Evolutionary conservation across 2,797 vertebrate genomes (phyloP).

Genomic region (Rhynchonycteris naso): DNA sequence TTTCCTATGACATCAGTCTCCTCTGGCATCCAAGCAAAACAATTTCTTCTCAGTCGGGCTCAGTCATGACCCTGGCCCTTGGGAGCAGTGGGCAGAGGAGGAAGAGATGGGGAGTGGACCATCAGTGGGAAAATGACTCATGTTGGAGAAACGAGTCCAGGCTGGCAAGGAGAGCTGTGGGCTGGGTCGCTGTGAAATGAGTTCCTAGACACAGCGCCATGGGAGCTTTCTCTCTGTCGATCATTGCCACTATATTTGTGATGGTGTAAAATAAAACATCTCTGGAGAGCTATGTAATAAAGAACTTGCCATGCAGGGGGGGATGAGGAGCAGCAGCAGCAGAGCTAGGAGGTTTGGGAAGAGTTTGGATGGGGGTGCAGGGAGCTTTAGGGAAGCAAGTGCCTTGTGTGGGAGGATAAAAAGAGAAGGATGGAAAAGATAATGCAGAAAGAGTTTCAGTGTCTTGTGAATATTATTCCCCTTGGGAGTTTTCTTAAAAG

Average conservation of each 20-base stretch:
- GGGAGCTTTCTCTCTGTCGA: neutral
- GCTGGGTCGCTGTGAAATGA: neutral
- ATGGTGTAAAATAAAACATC: neutral
- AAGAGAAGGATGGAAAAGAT: conserved; percentile 56
- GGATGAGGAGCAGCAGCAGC: neutral
- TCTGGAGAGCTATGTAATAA: conserved; percentile 3
- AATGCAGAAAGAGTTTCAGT: conserved; percentile 59
- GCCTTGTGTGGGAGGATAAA: conserved; percentile 61
- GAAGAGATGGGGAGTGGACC: conserved; percentile 35
- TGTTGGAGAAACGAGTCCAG: neutral
- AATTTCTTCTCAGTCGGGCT: conserved; percentile 34
- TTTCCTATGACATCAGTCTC: conserved; percentile 66
- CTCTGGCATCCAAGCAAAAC: conserved; percentile 52
- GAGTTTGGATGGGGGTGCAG: conserved; percentile 11
- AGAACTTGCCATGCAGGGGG: neutral
- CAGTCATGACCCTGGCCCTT: conserved; percentile 17
- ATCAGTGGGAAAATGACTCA: conserved; percentile 59
- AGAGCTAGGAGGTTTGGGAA: conserved; percentile 19
- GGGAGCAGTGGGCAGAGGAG: conserved; percentile 45
- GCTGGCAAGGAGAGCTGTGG: neutral
- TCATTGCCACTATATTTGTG: neutral
- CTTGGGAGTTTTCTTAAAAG: conserved; percentile 45
- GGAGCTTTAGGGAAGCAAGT: conserved; percentile 57
- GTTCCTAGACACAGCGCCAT: neutral
- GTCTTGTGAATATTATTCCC: conserved; percentile 30